phyloP scores from a whole-genome alignment of 1,140 invertebrate genomes.

The Drosophila serrata region DNA sequence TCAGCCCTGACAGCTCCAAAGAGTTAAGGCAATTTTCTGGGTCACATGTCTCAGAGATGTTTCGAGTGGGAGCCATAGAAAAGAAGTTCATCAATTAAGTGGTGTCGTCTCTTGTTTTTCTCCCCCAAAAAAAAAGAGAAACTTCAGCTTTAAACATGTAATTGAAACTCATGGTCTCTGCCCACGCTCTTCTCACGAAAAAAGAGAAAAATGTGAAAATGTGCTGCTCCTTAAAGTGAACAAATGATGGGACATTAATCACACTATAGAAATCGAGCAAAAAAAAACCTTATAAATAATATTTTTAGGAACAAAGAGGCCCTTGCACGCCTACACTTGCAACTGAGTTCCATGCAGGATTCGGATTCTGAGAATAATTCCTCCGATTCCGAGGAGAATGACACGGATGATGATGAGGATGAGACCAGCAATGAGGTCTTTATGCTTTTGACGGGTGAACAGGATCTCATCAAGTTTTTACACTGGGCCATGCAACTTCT shows the following conservation, averaged over 20 bases:
- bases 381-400: slow-evolving; percentile 18
- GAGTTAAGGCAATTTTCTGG: slow-evolving; percentile 51
- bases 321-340: slow-evolving; percentile 54
- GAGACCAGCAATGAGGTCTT: slow-evolving; percentile 67
- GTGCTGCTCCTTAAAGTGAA: slow-evolving; percentile 71
- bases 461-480: slow-evolving; percentile 76
- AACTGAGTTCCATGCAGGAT: slow-evolving; percentile 56
- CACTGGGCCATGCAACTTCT: slow-evolving; percentile 78
- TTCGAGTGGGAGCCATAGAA: slow-evolving; percentile 13
- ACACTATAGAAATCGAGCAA: slow-evolving; percentile 40
- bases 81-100: slow-evolving; percentile 71
- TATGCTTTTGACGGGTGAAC: slow-evolving; percentile 73
- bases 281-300: slow-evolving; percentile 2
- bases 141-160: slow-evolving; percentile 40
- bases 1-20: slow-evolving; percentile 59
- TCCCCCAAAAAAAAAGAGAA: slow-evolving; percentile 41
- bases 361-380: slow-evolving; percentile 10
- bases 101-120: slow-evolving; percentile 17
- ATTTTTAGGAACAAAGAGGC: slow-evolving; percentile 63
- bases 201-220: slow-evolving; percentile 54
- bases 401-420: slow-evolving; percentile 24
- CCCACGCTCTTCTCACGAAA: slow-evolving; percentile 51
- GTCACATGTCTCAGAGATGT: slow-evolving; percentile 59
- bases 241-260: slow-evolving; percentile 68
- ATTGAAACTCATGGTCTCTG: slow-evolving; percentile 63